Evolutionary conservation across 2,113 vertebrate genomes (phyloP), one percentile per base, ranked within the genome.

Genomic region (Neomonachus schauinslandi): DNA sequence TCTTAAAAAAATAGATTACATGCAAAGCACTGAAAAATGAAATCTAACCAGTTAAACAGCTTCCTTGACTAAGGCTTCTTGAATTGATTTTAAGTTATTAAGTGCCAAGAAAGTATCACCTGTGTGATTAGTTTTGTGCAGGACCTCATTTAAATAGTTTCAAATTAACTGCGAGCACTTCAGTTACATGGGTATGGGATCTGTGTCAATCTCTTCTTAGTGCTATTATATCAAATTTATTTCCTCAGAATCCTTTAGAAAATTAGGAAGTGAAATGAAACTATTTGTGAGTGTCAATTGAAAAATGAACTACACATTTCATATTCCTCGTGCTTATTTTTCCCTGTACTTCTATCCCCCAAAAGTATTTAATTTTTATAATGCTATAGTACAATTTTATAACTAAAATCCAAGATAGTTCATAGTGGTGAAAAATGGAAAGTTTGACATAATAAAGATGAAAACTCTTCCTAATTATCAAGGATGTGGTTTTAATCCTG

Each of bases 41-140:
- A 84, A 89, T 89, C 18, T 84, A 51, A 74, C 22, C 7, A 92
- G 33, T 33, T 84, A 59, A 4, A 83, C 2, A 19, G 5, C 39
- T 93, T 77, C 9, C 12, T 67, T 91, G 31, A 79, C 12, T 71
- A 72, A 59, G 19, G 55, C 15, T 67, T 79, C 53, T 72, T 89
- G 31, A 91, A 53, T 94, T 95, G 18, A 51, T 59, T 95, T 83
- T 57, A 90, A 65, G 65, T 59, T 65, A 82, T 51, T 82, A 61
- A 84, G 24, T 83, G 31, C 4, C 33, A 22, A 84, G 71, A 74
- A 67, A 79, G 33, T 72, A 86, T 88, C 21, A 24, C 26, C 19
- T 5, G 0, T 89, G 22, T 84, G 46, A 65, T 88, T 77, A 82
- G 24, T 39, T 95, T 93, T 93, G 85, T 65, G 51, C 28, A 79